A percentile compares a stretch with the other conserved stretches of the same genome.
phyloP scores from a whole-genome alignment of 2,888 invertebrate genomes.

The Cantharis rufa region DNA sequence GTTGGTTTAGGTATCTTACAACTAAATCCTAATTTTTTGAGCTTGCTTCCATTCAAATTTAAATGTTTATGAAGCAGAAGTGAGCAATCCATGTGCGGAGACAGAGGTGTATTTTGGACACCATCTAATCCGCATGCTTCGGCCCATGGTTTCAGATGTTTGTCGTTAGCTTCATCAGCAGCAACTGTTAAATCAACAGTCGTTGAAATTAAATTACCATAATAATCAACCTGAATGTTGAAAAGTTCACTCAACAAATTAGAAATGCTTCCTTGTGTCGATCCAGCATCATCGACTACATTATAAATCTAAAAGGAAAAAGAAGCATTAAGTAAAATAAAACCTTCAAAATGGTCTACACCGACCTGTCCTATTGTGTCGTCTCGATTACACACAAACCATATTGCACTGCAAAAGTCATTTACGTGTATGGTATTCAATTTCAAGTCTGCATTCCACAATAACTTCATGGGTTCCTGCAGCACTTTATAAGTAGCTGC shows the following conservation, averaged over 20 bases:
- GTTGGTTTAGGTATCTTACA: slow-evolving; percentile 67
- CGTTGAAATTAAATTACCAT: slow-evolving; percentile 80
- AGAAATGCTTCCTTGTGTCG: slow-evolving; percentile 84
- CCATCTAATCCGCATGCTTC: slow-evolving; percentile 76
- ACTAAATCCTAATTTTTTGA: slow-evolving; percentile 64
- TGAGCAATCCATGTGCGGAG: slow-evolving; percentile 85
- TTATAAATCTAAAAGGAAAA: slow-evolving; percentile 68
- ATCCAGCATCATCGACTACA: slow-evolving; percentile 80
- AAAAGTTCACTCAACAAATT: slow-evolving; percentile 81
- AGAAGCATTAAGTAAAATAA: background rate
- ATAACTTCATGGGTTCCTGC: slow-evolving; percentile 86
- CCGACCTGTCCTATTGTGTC: slow-evolving; percentile 49
- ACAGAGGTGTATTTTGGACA: slow-evolving; percentile 83
- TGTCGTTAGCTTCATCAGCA: slow-evolving; percentile 91
- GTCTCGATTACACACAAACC: slow-evolving; percentile 63
- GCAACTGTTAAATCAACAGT: slow-evolving; percentile 80
- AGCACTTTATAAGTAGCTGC: slow-evolving; percentile 88
- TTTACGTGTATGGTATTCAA: slow-evolving; percentile 87
- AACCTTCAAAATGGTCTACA: background rate
- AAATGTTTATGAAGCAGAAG: slow-evolving; percentile 80
- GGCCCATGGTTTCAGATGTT: slow-evolving; percentile 91
- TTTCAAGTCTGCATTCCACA: slow-evolving; percentile 84
- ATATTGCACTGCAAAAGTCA: slow-evolving; percentile 83
- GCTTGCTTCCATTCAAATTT: slow-evolving; percentile 71
- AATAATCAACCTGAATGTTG: slow-evolving; percentile 84